Base-by-base conservation (phyloP, 2,797 vertebrate genomes). In the Amniataba percoides region DNA sequence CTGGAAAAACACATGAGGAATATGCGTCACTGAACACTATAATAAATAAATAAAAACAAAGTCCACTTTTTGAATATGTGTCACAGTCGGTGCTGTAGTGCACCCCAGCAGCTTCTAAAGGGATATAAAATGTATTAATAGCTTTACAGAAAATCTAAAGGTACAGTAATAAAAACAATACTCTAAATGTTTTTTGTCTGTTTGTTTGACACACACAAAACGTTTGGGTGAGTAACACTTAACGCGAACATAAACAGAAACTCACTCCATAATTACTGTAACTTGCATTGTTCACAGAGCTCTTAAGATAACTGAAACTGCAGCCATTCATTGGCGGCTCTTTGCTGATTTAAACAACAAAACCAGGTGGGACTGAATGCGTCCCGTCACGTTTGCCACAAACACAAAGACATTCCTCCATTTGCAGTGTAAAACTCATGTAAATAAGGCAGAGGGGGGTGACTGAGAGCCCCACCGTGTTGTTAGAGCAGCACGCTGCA, bases 1-100 rank as follows among this genome's bases (percentile, higher is more conserved):
- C 98, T 99, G 87, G 21, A 76, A 62, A 45, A 69, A 80, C n/a
- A 81, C 23, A 65, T 1, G 1, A 48, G 2, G 43, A 40, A 78
- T 2, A 48, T 10, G 36, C 25, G 43, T 36, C 23, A 40, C 0
- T 49, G 9, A 64, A 19, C 21, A 43, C 4, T 3, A 4, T 3
- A 46, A 42, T 0, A 1, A 19, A 55, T 16, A 31, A 34, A 64
- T 18, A 59, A 19, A 25, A 5, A 42, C 34, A 6, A 23, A 19
- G n/a, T 42, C 42, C 51, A 18, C 11, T 27, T 56, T 57, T 45
- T 46, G 0, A 59, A 5, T 21, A 15, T 34, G 21, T 8, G 4
- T 51, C 36, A 42, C 1, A 56, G 19, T 14, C 2, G 0, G 23
- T 11, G 0, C 1, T n/a, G 18, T 5, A 0, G 21, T 46, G 42